Percentiles rank a stretch among this genome's conserved stretches.
These are phyloP conservation scores for Cochlearius cochlearius DNA, from an alignment of 2,113 vertebrate species.

Conservation along the genomic window DNA sequence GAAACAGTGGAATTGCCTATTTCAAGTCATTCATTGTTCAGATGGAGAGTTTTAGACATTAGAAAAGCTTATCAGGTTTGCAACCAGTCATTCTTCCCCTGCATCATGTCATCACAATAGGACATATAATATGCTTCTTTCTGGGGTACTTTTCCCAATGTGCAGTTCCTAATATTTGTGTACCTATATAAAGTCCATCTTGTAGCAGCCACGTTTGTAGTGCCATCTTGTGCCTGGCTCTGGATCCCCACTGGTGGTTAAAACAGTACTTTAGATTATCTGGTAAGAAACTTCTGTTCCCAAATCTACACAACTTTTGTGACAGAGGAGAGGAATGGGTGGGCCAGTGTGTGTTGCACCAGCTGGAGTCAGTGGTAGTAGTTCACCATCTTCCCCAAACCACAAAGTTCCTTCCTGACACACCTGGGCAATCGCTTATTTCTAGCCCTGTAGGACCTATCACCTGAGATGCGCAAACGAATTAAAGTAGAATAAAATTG, in stretches of 20 bases:
- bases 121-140: background rate
- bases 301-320: background rate
- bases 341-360: background rate
- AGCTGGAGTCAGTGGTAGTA: background rate
- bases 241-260: background rate
- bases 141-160: background rate
- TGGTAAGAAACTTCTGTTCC: background rate
- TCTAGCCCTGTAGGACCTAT: background rate
- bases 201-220: background rate
- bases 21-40: background rate
- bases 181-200: background rate
- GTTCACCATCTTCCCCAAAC: background rate
- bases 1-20: background rate
- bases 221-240: background rate
- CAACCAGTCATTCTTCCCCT: background rate
- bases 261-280: background rate
- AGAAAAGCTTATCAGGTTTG: background rate
- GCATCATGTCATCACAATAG: background rate
- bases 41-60: background rate
- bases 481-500: background rate
- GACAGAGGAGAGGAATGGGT: background rate
- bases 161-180: background rate
- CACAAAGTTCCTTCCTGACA: background rate
- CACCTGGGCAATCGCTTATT: background rate
- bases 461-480: background rate